phyloP scores from a whole-genome alignment of 2,113 vertebrate species.

The Nothobranchius furzeri region DNA sequence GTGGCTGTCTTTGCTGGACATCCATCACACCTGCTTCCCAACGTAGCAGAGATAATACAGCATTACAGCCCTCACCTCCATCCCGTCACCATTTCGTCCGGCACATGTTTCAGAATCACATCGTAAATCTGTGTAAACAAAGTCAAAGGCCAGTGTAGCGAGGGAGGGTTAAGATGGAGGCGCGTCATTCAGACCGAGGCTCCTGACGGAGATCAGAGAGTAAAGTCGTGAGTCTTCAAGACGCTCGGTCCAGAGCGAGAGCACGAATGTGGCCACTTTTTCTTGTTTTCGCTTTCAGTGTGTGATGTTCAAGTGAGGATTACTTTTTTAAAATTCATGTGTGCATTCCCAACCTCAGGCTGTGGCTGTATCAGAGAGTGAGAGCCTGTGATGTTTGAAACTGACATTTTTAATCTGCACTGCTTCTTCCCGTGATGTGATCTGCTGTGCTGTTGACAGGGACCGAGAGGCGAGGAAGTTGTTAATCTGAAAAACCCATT shows the following conservation, averaged over 20 bases:
- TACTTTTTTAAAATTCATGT: constrained; percentile 35
- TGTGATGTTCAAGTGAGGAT: constrained; percentile 15
- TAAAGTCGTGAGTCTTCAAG: constrained; percentile 51
- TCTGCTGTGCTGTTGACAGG: constrained; percentile 51
- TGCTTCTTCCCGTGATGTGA: constrained; percentile 48
- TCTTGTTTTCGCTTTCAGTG: background rate
- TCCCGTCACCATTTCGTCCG: constrained; percentile 58
- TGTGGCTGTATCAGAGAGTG: constrained; percentile 47
- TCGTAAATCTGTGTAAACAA: constrained; percentile 72
- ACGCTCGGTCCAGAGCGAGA: constrained; percentile 11
- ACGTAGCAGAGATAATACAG: constrained; percentile 60
- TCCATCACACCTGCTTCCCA: constrained; percentile 63
- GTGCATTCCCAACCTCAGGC: constrained; percentile 26
- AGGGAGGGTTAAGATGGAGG: constrained; percentile 28
- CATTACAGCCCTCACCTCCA: constrained; percentile 68
- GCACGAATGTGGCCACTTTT: constrained; percentile 7
- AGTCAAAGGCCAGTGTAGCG: constrained; percentile 68
- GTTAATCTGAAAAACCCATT: constrained; percentile 58
- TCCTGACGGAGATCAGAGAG: constrained; percentile 53
- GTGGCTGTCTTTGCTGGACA: constrained; percentile 42
- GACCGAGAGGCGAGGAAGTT: constrained; percentile 33
- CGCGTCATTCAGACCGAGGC: constrained; percentile 55
- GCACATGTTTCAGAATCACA: constrained; percentile 63
- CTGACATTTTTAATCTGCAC: constrained; percentile 74
- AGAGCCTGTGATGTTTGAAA: constrained; percentile 56